Conservation (phyloP, 37 sponge, comb jelly and placozoan species). For the Bolinopsis microptera region DNA sequence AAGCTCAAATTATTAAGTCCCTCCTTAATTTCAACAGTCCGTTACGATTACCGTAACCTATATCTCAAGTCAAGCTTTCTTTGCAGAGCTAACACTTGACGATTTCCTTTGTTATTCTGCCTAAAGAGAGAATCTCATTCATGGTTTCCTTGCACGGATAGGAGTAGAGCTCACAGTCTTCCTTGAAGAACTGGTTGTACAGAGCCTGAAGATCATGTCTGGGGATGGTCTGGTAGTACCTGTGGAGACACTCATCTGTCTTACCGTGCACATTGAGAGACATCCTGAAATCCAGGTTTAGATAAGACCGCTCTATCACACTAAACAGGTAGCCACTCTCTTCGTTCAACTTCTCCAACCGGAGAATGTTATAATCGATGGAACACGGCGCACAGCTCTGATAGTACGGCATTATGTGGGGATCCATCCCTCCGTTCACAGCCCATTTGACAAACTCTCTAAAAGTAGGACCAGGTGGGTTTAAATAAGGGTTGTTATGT, state of each 20-base stretch:
- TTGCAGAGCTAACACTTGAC: not conserved
- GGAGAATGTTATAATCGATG: constrained; percentile 18
- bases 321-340: not conserved
- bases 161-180: constrained; percentile 6
- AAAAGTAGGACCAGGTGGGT: constrained; percentile 14
- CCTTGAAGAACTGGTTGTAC: constrained; percentile 11
- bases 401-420: not conserved
- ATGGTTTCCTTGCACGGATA: not conserved
- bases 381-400: not conserved
- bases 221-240: not conserved
- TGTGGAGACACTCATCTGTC: not conserved
- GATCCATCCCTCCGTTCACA: not conserved
- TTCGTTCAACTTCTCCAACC: constrained; percentile 17
- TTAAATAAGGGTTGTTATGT: not conserved
- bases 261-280: constrained; percentile 14
- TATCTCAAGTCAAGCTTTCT: too few relatives aligned
- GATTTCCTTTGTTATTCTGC: not conserved
- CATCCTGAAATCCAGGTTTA: constrained; percentile 19
- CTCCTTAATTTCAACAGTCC: too few relatives aligned
- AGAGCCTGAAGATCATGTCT: not conserved
- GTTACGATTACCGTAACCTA: too few relatives aligned
- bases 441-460: constrained; percentile 3
- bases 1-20: too few relatives aligned
- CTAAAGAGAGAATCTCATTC: not conserved
- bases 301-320: not conserved